Conservation (phyloP, 2,888 invertebrate genomes). For the Tenodera sinensis region DNA sequence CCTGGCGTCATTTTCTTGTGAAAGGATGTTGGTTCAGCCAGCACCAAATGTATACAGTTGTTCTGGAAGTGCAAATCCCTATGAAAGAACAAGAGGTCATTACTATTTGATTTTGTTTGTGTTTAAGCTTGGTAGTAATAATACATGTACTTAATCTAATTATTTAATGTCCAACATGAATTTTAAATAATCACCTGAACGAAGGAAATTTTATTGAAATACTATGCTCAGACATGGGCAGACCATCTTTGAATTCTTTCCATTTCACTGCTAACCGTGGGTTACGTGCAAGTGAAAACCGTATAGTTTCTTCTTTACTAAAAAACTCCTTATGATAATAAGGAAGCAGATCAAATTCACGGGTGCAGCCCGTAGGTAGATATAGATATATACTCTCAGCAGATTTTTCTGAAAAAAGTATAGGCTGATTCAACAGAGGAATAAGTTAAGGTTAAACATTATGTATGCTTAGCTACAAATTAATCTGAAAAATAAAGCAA, state of each 20-base stretch:
- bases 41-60: not conserved
- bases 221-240: not conserved
- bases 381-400: not conserved
- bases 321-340: not conserved
- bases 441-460: too few species aligned
- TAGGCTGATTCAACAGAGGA: not conserved
- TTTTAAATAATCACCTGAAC: not conserved
- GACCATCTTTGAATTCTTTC: not conserved
- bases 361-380: not conserved
- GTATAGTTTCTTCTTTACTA: not conserved
- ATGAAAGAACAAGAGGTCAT: not conserved
- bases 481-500: too few species aligned
- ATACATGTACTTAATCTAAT: not conserved
- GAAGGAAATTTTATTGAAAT: not conserved
- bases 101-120: not conserved
- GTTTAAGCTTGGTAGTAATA: not conserved
- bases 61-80: not conserved
- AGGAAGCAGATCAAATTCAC: not conserved
- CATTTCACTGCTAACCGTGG: not conserved
- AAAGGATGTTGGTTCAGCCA: not conserved
- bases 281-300: not conserved
- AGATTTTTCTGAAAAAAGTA: not conserved
- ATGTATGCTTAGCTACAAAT: too few species aligned
- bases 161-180: not conserved
- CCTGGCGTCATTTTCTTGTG: not conserved